Evolutionary conservation across 2,113 vertebrate genomes (phyloP), one percentile per base, ranked within the genome.

Genomic region (Turdus rufiventris): DNA sequence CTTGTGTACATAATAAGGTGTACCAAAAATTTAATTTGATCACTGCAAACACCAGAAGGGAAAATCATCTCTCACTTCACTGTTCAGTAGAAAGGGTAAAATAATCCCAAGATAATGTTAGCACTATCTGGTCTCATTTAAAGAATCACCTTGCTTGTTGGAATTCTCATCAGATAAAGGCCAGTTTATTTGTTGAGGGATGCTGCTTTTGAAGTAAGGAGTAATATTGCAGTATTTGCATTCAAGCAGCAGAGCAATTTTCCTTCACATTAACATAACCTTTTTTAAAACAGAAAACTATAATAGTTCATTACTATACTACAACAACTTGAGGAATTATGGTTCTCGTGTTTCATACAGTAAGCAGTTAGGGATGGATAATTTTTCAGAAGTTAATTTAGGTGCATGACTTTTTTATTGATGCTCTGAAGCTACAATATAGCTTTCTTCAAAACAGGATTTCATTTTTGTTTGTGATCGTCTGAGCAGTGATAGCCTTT

Each of bases 91-190:
- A 93, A 93, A 77, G 43, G 24, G 25, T 72, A 80, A 89, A 47
- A 77, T 79, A 96, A 91, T 19, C 8, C 34, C 54, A 25, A 68
- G 43, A 76, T 79, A 87, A 77, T 10, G 9, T 71, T 85, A 87
- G 60, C 48, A 60, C 25, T 63, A 33, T 7, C 62, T 87, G 43
- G 31, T 16, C 58, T 93, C 26, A 42, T 87, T 82, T 10, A 66
- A 89, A 85, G 77, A 45, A 65, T 50, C 51, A 51, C 14, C 38
- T 91, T 77, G 23, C 66, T 63, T 76, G 10, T 53, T 73, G 57
- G n/a, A 91, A 89, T 91, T 92, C 31, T 95, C 40, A 61, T 88
- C 53, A 94, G 67, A 85, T 68, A 85, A 82, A 92, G 19, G 38
- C 7, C 18, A 66, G 10, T 83, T 85, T 92, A 56, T 84, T 89